A percentile compares a stretch with the other conserved stretches of the same genome.
Conservation (phyloP, 2,888 invertebrate species). For the Sinotaia quadrata region DNA sequence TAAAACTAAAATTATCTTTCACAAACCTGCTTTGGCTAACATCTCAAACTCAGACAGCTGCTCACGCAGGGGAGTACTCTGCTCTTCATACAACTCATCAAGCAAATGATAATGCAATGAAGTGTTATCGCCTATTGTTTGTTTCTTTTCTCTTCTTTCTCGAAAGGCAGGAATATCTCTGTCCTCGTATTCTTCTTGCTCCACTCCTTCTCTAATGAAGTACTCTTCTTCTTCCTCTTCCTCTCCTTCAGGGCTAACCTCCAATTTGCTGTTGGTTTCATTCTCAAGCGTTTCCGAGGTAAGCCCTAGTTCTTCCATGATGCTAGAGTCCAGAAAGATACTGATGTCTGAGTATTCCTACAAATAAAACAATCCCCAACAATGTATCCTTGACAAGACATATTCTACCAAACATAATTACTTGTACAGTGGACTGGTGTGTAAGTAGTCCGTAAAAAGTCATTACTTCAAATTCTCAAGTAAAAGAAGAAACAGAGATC, state of each 20-base stretch:
- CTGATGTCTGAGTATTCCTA: slow-evolving; percentile 53
- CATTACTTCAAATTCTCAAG: too few species aligned
- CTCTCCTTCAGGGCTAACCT: slow-evolving; percentile 15
- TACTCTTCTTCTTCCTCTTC: slow-evolving; percentile 19
- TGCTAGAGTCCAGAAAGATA: slow-evolving; percentile 47
- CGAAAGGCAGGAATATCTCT: too few species aligned
- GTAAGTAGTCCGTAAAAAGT: too few species aligned
- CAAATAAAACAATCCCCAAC: neutral
- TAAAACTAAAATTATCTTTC: neutral
- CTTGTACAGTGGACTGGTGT: too few species aligned
- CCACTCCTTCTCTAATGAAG: neutral
- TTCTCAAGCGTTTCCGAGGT: slow-evolving; percentile 14
- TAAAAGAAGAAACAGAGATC: too few species aligned
- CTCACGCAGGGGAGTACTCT: slow-evolving; percentile 5
- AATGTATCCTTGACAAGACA: neutral
- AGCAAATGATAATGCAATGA: slow-evolving; percentile 13
- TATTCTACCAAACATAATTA: too few species aligned
- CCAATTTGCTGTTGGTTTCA: slow-evolving; percentile 13
- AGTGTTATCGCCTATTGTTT: neutral
- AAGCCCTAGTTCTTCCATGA: slow-evolving; percentile 36
- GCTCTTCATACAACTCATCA: slow-evolving; percentile 72
- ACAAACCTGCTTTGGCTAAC: slow-evolving; percentile 77
- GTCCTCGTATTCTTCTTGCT: slow-evolving; percentile 3
- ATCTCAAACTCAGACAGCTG: slow-evolving; percentile 76
- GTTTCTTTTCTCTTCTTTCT: neutral